These are phyloP conservation scores for Euphonia xanthogaster DNA, from an alignment of 2,797 vertebrate genomes.

Conservation along the genomic window DNA sequence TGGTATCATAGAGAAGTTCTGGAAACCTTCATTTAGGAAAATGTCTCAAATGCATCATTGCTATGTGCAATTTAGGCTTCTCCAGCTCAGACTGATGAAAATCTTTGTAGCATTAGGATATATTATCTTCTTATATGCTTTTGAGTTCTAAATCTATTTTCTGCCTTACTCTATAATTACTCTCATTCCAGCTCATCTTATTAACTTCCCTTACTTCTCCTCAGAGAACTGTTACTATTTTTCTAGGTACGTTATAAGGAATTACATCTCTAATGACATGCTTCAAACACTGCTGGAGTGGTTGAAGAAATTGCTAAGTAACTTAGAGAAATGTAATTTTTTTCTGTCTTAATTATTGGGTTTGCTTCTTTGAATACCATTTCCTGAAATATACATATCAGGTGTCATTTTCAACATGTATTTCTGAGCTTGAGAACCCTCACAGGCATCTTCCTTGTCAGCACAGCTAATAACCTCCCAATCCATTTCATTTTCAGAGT, in stretches of 20 bases:
- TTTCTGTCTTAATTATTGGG: not conserved
- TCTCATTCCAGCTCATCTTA: not conserved
- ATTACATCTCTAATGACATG: not conserved
- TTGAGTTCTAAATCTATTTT: not conserved
- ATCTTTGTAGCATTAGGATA: not conserved
- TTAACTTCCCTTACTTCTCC: not conserved
- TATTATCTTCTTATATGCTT: not conserved
- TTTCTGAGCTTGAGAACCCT: not conserved
- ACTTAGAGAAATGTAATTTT: not conserved
- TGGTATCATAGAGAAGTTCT: not conserved
- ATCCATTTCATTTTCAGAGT: not conserved
- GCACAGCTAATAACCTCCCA: not conserved
- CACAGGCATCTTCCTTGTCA: not conserved
- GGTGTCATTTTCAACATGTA: not conserved
- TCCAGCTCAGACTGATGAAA: not conserved
- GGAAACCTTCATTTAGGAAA: not conserved
- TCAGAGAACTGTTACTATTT: not conserved
- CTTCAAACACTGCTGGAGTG: not conserved
- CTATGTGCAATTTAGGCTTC: not conserved
- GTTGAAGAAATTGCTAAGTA: not conserved
- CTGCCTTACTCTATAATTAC: not conserved
- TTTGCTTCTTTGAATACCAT: not conserved
- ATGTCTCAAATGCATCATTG: not conserved
- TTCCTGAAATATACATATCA: not conserved
- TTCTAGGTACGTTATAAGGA: not conserved